phyloP scores from a whole-genome alignment of 2,797 vertebrate species.

The Enteromius paludinosus region DNA sequence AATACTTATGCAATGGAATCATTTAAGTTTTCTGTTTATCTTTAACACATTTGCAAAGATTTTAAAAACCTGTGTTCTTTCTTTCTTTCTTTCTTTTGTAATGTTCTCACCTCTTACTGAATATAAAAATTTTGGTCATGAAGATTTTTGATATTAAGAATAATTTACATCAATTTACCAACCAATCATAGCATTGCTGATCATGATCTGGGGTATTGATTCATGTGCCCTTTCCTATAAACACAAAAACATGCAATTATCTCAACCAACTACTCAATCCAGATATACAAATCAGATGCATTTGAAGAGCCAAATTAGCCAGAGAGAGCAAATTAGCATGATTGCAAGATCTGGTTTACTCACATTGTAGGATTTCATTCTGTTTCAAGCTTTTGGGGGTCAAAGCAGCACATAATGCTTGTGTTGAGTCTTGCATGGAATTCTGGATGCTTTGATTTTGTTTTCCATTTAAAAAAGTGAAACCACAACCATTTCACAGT shows the following conservation, averaged over 20 bases:
- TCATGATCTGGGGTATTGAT: background rate
- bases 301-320: constrained; percentile 17
- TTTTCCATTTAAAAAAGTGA: background rate
- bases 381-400: constrained; percentile 3
- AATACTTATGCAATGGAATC: no score
- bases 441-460: background rate
- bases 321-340: constrained; percentile 21
- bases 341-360: constrained; percentile 30
- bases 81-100: no score
- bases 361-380: constrained; percentile 1
- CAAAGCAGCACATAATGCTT: background rate
- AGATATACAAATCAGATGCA: constrained; percentile 7
- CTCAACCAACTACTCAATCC: constrained; percentile 14
- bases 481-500: background rate
- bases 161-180: background rate
- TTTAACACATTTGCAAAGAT: no score
- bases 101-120: background rate
- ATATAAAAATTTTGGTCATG: background rate
- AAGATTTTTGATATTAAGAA: background rate
- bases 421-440: background rate
- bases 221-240: background rate
- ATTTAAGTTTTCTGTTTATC: no score
- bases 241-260: constrained; percentile 27
- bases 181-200: background rate
- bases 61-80: no score